Conservation (phyloP, 2,113 vertebrate species). For the Dromas ardeola region DNA sequence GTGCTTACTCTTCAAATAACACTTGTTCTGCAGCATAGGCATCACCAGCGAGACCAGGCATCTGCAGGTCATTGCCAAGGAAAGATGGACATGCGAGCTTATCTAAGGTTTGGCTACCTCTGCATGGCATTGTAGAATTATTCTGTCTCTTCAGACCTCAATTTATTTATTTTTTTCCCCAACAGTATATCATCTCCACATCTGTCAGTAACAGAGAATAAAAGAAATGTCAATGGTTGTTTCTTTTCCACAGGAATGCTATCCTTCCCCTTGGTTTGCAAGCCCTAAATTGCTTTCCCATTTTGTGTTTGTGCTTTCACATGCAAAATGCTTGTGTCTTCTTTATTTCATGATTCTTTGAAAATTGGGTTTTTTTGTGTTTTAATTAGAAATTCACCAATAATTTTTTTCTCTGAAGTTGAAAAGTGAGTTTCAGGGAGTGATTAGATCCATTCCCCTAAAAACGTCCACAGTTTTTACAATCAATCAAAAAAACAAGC, state of each 20-base stretch:
- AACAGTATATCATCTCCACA: not conserved
- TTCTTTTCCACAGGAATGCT: not conserved
- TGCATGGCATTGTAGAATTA: not conserved
- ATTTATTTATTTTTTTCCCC: too few species aligned
- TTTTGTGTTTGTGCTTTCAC: not conserved
- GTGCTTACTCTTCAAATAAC: not conserved
- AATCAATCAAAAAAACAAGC: conserved; percentile 24
- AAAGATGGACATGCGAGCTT: not conserved
- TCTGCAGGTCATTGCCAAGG: too few species aligned
- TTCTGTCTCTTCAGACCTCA: not conserved
- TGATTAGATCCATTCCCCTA: conserved; percentile 6
- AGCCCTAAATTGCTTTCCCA: not conserved
- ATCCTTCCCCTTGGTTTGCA: not conserved
- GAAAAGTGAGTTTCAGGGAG: conserved; percentile 3
- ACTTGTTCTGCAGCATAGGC: not conserved
- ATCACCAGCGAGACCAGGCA: not conserved
- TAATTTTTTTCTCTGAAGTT: not conserved
- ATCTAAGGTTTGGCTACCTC: not conserved
- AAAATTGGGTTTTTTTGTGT: not conserved
- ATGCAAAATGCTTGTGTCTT: not conserved
- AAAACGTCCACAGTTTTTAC: conserved; percentile 41
- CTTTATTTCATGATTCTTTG: not conserved
- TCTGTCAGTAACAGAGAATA: not conserved
- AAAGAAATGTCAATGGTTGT: not conserved
- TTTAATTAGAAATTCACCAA: conserved; percentile 20